Base-by-base conservation (phyloP, 1,140 invertebrate species). In the Monochamus saltuarius region DNA sequence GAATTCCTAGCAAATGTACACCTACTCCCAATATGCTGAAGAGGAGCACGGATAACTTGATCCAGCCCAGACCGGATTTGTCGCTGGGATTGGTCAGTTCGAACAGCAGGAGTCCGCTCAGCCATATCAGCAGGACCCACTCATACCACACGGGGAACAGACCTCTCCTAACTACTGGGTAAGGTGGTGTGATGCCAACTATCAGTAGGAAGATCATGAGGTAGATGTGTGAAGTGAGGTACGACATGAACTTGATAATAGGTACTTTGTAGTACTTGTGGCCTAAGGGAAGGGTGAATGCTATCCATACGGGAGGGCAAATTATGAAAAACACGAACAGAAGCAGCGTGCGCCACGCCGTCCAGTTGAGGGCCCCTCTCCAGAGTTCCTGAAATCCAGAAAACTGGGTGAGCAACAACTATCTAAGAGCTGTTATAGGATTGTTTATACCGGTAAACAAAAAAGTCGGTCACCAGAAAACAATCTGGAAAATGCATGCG, bases 171-270 rank as follows among this genome's bases (percentile, higher is more conserved):
- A 93, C 87, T 63, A 91, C 88, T 34, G 88, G 86, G 76, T 92
- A 91, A 57, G 94, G 85, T 22, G 95, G 94, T 50, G 89, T 91
- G 56, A 98, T 95, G 29, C 89, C 91, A n/a, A 94, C 92, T 54
- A 97, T 81, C 51, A 90, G 85, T 64, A 98, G 85, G 62, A 99
- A 87, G 46, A 95, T 79, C 88, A 99, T 98, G 52, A 99, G 86
- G 78, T 98, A 97, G 65, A 99, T 89, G 80, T 99, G 97, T 0
- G 97, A 98, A 1, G 97, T 98, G 50, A 99, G 84, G 79, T 99
- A 98, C 10, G 95, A 97, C 91, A 99, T 98, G 77, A 99, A 99
- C 80, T 99, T 99, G 71, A 99, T 97, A 66, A 99, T 97, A 14
- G 97, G 97, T 69, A 92, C 88, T 81, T 92, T 95, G 82, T 95